phyloP scores from a whole-genome alignment of 2,797 vertebrate species.

The Pipistrellus pipistrellus region DNA sequence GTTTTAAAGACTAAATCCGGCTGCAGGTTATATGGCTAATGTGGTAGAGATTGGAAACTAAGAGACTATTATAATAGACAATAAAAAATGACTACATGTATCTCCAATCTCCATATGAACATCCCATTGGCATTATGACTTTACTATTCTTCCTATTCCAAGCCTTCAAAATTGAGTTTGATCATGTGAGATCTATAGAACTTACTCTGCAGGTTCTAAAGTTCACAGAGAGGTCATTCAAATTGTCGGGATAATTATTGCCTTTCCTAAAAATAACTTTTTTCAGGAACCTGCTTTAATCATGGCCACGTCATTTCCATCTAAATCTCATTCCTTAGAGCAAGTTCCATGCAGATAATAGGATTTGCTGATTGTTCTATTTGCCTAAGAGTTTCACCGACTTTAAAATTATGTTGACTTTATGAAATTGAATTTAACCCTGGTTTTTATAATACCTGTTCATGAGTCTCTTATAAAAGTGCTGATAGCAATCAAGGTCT shows the following conservation, averaged over 20 bases:
- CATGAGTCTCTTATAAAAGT: not conserved
- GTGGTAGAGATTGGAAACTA: not conserved
- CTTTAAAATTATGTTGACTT: slow-evolving; percentile 21
- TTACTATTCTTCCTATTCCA: not conserved
- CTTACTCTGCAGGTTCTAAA: not conserved
- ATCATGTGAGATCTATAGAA: not conserved
- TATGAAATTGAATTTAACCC: slow-evolving; percentile 4
- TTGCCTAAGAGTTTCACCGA: slow-evolving; percentile 43
- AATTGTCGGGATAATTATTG: not conserved
- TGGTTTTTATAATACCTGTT: not conserved
- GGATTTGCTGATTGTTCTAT: not conserved
- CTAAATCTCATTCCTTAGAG: not conserved
- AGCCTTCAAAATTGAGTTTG: not conserved
- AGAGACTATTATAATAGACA: not conserved
- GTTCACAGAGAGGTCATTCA: not conserved
- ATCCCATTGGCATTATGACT: not conserved
- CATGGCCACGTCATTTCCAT: not conserved
- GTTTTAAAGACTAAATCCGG: slow-evolving; percentile 40
- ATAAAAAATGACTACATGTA: not conserved
- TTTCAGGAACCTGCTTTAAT: not conserved
- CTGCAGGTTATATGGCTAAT: not conserved
- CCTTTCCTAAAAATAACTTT: slow-evolving; percentile 45
- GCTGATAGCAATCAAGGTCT: not conserved
- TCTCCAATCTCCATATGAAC: not conserved
- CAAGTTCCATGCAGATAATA: not conserved